phyloP scores from a whole-genome alignment of 2,797 vertebrate species.

The Falco columbarius region DNA sequence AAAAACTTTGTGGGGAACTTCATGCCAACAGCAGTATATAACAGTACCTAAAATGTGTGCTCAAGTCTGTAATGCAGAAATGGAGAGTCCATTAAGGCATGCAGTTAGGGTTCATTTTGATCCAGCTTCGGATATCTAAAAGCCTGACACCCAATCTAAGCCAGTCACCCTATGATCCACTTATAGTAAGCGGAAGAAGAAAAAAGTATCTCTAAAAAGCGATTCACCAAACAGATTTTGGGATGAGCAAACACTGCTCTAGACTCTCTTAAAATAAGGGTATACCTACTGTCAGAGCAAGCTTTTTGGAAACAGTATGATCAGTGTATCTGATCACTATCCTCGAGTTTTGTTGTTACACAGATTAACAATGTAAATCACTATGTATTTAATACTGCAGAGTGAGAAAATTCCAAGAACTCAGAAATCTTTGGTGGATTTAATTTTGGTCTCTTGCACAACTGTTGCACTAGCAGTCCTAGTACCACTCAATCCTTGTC shows the following conservation, averaged over 20 bases:
- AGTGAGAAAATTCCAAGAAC: background rate
- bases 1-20: background rate
- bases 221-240: background rate
- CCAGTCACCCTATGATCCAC: background rate
- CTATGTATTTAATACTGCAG: background rate
- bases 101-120: background rate
- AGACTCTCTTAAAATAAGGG: background rate
- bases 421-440: background rate
- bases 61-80: background rate
- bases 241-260: background rate
- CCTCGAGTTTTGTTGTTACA: background rate
- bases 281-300: background rate
- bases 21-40: accelerated
- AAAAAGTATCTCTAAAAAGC: background rate
- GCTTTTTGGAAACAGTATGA: background rate
- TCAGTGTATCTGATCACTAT: background rate
- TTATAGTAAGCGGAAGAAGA: background rate
- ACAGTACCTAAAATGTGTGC: background rate
- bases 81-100: background rate
- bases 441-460: background rate
- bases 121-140: background rate
- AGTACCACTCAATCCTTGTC: background rate
- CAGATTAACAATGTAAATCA: background rate
- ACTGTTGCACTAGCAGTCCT: background rate
- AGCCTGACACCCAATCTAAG: background rate